Conservation (phyloP, 2,797 vertebrate genomes). For the Intellagama lesueurii region DNA sequence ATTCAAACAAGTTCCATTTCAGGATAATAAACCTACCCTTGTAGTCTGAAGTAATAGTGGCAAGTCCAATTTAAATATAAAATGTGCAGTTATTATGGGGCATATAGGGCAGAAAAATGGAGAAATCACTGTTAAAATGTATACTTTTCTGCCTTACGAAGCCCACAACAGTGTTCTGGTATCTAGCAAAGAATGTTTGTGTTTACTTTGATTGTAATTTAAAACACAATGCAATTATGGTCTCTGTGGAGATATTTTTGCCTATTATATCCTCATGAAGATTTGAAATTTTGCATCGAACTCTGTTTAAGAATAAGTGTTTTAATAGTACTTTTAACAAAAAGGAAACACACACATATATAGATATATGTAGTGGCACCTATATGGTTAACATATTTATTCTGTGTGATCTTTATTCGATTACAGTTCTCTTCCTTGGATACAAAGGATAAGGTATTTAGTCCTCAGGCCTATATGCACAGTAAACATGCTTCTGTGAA, state of each 20-base stretch:
- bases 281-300: constrained; percentile 32
- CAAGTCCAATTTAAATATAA: constrained; percentile 55
- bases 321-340: constrained; percentile 10
- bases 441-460: too few species aligned
- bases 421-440: too few species aligned
- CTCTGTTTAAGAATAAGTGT: constrained; percentile 41
- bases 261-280: constrained; percentile 37
- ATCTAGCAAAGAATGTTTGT: constrained; percentile 45
- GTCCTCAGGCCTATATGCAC: too few species aligned
- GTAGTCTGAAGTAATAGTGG: constrained; percentile 17
- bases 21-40: not conserved
- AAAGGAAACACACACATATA: too few species aligned
- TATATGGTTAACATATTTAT: too few species aligned
- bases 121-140: constrained; percentile 32
- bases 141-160: constrained; percentile 37
- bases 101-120: constrained; percentile 26
- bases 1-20: not conserved
- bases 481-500: too few species aligned
- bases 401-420: too few species aligned
- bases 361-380: too few species aligned
- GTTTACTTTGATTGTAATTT: constrained; percentile 40
- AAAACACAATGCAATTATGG: constrained; percentile 38
- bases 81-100: constrained; percentile 19
- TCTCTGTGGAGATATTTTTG: constrained; percentile 37
- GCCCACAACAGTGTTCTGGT: constrained; percentile 12